Percentiles rank a stretch among this genome's conserved stretches.
phyloP scores from a whole-genome alignment of 2,797 vertebrate genomes.

The Microcaecilia unicolor region DNA sequence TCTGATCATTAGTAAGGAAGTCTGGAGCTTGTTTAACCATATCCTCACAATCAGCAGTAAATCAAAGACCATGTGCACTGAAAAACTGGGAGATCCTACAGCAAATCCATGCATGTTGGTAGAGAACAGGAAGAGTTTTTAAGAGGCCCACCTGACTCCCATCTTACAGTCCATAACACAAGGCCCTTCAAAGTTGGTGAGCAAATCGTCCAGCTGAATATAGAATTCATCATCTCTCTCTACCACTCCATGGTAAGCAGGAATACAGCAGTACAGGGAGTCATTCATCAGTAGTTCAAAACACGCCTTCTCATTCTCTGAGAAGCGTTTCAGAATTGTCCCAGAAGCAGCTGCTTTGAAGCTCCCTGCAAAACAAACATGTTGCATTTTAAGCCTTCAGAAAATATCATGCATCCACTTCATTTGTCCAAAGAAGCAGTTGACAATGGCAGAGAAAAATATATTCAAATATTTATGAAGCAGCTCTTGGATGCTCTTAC shows the following conservation, averaged over 20 bases:
- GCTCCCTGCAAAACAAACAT: slow-evolving; percentile 63
- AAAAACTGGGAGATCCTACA: no score
- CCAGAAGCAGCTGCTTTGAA: slow-evolving; percentile 93
- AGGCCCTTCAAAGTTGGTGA: slow-evolving; percentile 78
- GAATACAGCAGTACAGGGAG: slow-evolving; percentile 67
- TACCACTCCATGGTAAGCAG: slow-evolving; percentile 79
- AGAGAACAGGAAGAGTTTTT: background rate
- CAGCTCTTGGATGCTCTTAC: no score
- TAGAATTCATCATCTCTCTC: slow-evolving; percentile 86
- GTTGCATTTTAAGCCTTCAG: background rate
- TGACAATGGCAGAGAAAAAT: no score
- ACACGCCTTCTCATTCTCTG: slow-evolving; percentile 82
- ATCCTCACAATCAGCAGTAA: no score
- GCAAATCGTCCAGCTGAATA: slow-evolving; percentile 84
- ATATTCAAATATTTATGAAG: no score
- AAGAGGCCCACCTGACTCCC: slow-evolving; percentile 76
- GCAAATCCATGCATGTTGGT: no score
- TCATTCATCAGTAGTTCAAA: slow-evolving; percentile 78
- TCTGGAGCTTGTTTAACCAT: no score
- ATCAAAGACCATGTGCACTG: no score
- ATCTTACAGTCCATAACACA: slow-evolving; percentile 98
- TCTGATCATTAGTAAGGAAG: no score
- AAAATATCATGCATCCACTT: no score
- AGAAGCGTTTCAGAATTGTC: slow-evolving; percentile 88
- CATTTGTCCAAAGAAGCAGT: no score